Conservation (phyloP, 2,113 vertebrate species). For the Podarcis muralis region DNA sequence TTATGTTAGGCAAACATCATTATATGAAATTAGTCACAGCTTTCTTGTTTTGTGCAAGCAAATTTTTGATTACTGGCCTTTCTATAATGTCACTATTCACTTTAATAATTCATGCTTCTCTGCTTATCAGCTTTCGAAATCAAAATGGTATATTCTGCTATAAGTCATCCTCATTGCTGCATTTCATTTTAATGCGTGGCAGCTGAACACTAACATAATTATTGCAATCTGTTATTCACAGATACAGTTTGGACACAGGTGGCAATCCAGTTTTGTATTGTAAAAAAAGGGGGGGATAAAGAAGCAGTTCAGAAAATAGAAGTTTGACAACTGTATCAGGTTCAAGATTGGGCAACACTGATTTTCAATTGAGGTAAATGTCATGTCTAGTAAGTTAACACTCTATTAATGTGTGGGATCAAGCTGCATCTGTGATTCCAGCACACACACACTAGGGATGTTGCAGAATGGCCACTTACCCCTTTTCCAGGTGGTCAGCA, state of each 20-base stretch:
- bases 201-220: constrained; percentile 67
- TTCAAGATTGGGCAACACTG: not conserved
- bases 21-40: constrained; percentile 70
- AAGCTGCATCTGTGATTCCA: too few relatives aligned
- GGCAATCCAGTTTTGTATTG: constrained; percentile 52
- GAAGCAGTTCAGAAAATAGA: constrained; percentile 46
- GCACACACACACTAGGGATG: too few relatives aligned
- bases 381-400: not conserved
- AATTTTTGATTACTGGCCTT: constrained; percentile 62
- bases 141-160: constrained; percentile 50
- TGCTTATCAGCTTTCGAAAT: constrained; percentile 69
- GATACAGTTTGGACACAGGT: constrained; percentile 56
- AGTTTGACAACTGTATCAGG: constrained; percentile 29
- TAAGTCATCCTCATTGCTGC: constrained; percentile 65
- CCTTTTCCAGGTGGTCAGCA: too few relatives aligned
- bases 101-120: constrained; percentile 72
- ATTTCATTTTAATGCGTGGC: constrained; percentile 68
- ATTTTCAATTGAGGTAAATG: not conserved
- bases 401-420: too few relatives aligned
- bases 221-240: constrained; percentile 73
- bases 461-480: too few relatives aligned
- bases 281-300: constrained; percentile 22
- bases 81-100: constrained; percentile 27
- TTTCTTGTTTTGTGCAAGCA: constrained; percentile 63
- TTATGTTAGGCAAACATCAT: constrained; percentile 63